Evolutionary conservation across 2,797 vertebrate genomes (phyloP).

Genomic region (Simalia tracyae): DNA sequence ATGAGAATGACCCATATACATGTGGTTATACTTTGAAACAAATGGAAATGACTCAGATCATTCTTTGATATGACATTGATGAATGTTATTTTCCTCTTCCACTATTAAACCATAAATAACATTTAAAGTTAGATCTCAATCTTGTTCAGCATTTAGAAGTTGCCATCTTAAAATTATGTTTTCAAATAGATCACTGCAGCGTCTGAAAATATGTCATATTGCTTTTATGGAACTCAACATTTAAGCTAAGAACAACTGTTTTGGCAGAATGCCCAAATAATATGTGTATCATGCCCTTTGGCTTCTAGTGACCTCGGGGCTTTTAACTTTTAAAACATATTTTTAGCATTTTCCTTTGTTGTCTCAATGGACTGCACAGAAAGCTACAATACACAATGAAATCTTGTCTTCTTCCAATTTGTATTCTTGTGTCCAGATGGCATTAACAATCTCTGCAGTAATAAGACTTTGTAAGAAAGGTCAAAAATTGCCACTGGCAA

Average conservation of each 20-base stretch:
- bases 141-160: not conserved
- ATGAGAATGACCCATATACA: not conserved
- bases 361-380: not conserved
- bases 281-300: not conserved
- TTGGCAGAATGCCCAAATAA: constrained; percentile 11
- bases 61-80: not conserved
- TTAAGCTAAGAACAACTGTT: not conserved
- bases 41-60: not conserved
- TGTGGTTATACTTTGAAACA: not conserved
- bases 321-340: constrained; percentile 15
- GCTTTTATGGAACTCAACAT: not conserved
- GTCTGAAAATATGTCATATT: not conserved
- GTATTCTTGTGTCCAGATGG: not conserved
- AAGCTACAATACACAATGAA: not conserved
- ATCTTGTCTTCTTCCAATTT: constrained; percentile 28
- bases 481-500: constrained; percentile 43
- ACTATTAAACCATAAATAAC: not conserved
- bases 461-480: constrained; percentile 44
- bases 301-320: not conserved
- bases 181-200: not conserved
- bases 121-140: not conserved
- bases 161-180: constrained; percentile 8
- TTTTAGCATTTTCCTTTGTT: constrained; percentile 7
- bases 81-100: not conserved
- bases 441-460: constrained; percentile 45